Conservation (phyloP, 1,140 invertebrate species). For the Temnothorax nylanderi region DNA sequence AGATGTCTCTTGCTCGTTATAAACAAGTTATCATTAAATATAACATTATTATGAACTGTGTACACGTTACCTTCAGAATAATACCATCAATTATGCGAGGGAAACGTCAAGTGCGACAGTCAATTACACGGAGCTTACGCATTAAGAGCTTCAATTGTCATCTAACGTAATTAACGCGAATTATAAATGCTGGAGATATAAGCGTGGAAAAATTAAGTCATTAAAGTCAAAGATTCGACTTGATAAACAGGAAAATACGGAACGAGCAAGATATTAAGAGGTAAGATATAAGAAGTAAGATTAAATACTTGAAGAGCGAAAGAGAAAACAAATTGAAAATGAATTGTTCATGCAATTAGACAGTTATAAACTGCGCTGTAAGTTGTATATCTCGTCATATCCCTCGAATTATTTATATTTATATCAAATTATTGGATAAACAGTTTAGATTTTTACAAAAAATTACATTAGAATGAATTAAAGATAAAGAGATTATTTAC, state of each 20-base stretch:
- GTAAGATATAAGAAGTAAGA: background rate
- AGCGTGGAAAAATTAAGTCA: slow-evolving; percentile 14
- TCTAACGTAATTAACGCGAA: background rate
- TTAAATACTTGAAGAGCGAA: background rate
- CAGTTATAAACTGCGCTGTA: background rate
- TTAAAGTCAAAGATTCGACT: background rate
- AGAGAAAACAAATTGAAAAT: background rate
- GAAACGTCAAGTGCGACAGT: background rate
- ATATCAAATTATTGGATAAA: background rate
- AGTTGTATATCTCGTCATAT: too few species aligned
- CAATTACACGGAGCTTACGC: slow-evolving; percentile 16
- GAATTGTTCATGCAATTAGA: background rate
- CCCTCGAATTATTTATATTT: background rate
- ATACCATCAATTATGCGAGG: background rate
- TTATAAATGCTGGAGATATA: slow-evolving; percentile 17
- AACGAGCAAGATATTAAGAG: background rate
- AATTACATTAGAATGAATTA: background rate
- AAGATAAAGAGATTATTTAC: background rate
- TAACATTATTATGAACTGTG: background rate
- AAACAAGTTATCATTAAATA: slow-evolving; percentile 19
- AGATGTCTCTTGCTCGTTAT: background rate
- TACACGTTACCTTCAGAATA: slow-evolving; percentile 10
- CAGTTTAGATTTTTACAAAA: background rate
- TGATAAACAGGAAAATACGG: background rate
- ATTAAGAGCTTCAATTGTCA: background rate